Percentiles rank a stretch among this genome's conserved stretches.
phyloP scores from a whole-genome alignment of 2,113 vertebrate genomes.

The Prinia subflava region DNA sequence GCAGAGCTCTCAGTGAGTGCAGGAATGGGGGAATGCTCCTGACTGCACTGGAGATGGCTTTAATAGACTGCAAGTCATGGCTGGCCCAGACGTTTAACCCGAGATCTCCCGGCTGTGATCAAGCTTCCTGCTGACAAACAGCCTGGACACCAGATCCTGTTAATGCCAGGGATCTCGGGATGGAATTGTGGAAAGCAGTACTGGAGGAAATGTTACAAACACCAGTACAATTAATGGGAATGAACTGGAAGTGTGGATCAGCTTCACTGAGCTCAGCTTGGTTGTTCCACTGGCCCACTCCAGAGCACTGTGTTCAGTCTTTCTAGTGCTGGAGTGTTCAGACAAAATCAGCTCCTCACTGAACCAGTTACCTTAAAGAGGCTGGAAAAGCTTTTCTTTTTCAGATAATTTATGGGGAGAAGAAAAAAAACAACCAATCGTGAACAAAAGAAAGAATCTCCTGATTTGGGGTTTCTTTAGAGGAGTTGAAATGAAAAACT shows the following conservation, averaged over 20 bases:
- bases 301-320: not conserved
- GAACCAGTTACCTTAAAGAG: not conserved
- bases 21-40: not conserved
- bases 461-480: accelerated
- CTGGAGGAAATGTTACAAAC: not conserved
- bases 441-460: not conserved
- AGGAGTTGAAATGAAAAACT: not conserved
- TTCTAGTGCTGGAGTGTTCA: not conserved
- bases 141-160: not conserved
- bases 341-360: not conserved
- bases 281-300: not conserved
- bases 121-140: not conserved
- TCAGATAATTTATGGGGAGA: not conserved
- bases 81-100: not conserved
- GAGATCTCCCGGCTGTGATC: not conserved
- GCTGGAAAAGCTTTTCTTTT: not conserved
- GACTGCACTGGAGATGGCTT: not conserved
- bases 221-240: not conserved
- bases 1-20: not conserved
- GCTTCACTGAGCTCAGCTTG: not conserved
- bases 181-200: not conserved
- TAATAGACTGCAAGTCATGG: not conserved
- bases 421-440: not conserved
- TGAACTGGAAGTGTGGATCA: accelerated
- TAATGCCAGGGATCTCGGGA: not conserved